A percentile compares a stretch with the other conserved stretches of the same genome.
phyloP scores from a whole-genome alignment of 2,113 vertebrate species.

The Hirundichthys speculiger region DNA sequence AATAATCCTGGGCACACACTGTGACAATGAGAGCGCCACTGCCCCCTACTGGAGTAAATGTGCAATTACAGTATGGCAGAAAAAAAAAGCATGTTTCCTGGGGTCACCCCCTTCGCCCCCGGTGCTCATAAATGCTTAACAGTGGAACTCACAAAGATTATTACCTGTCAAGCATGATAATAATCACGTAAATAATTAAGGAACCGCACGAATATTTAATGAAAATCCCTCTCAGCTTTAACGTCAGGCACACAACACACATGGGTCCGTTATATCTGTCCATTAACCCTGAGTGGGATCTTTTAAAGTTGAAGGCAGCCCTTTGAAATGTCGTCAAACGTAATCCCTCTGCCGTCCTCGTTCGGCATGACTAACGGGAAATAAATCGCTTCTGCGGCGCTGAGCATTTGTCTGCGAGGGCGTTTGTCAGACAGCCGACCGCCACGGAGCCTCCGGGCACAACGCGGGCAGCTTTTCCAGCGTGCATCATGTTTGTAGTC shows the following conservation, averaged over 20 bases:
- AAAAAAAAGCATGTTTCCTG: too few relatives aligned
- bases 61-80: too few relatives aligned
- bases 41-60: too few relatives aligned
- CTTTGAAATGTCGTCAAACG: not conserved
- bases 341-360: conserved; percentile 34
- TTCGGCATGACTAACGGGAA: conserved; percentile 58
- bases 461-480: conserved; percentile 10
- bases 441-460: conserved; percentile 43
- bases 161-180: too few relatives aligned
- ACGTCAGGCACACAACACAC: conserved; percentile 3
- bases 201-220: too few relatives aligned
- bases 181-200: too few relatives aligned
- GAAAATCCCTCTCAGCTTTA: too few relatives aligned
- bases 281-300: not conserved
- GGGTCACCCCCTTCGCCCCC: too few relatives aligned
- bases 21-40: too few relatives aligned
- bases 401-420: conserved; percentile 43
- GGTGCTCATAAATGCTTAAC: too few relatives aligned
- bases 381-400: conserved; percentile 55
- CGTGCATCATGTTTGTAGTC: conserved; percentile 1
- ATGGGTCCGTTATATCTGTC: not conserved
- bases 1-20: too few relatives aligned
- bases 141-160: too few relatives aligned
- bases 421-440: conserved; percentile 32
- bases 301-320: not conserved